phyloP scores from a whole-genome alignment of 1,140 invertebrate genomes.

The Drosophila athabasca region DNA sequence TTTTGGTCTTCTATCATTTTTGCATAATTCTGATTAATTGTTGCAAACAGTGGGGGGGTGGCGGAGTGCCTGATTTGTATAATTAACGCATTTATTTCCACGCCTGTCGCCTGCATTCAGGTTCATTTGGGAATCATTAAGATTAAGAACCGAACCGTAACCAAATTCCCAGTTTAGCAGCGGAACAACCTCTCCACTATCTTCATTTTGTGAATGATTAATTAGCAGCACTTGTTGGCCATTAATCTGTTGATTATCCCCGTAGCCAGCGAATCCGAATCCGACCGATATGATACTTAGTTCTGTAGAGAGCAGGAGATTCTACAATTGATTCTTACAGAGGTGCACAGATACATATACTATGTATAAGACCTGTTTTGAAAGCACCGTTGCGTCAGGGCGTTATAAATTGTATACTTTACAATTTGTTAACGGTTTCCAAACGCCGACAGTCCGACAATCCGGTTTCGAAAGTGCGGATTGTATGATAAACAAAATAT shows the following conservation, averaged over 20 bases:
- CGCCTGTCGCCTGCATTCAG: constrained; percentile 44
- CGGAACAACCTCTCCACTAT: constrained; percentile 2
- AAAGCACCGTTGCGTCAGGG: constrained; percentile 3
- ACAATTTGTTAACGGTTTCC: constrained; percentile 61
- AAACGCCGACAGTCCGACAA: constrained; percentile 43
- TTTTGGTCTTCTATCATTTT: no score
- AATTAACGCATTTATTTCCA: constrained; percentile 53
- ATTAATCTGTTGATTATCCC: constrained; percentile 24
- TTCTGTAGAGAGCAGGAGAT: background rate
- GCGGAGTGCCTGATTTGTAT: constrained; percentile 32
- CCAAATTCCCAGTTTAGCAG: constrained; percentile 13
- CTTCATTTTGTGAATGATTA: constrained; percentile 48
- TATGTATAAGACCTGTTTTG: constrained; percentile 9
- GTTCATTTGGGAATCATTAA: constrained; percentile 45
- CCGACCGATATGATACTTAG: no score
- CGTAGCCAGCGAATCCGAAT: no score
- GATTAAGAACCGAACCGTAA: constrained; percentile 7
- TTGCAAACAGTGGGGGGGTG: background rate
- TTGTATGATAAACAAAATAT: constrained; percentile 39
- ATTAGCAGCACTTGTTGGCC: constrained; percentile 48
- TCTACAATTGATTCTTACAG: constrained; percentile 12
- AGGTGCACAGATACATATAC: background rate
- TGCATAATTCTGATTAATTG: constrained; percentile 8
- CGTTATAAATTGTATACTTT: constrained; percentile 44
- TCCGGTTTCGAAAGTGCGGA: constrained; percentile 56